These are phyloP conservation scores for Danaus plexippus DNA, from an alignment of 1,140 invertebrate genomes.

Conservation along the genomic window DNA sequence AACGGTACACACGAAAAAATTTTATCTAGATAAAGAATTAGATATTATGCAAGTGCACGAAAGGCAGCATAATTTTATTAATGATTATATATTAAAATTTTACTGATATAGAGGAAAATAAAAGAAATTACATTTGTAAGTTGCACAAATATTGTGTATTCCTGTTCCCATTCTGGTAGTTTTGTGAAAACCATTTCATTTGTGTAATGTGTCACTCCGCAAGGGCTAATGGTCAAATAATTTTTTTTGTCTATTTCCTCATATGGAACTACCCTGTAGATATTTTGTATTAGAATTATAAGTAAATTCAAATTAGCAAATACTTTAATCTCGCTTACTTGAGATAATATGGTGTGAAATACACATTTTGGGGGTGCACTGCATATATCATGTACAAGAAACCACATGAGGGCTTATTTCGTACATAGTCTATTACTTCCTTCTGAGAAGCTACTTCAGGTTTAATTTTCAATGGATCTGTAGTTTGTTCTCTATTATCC, in stretches of 20 bases:
- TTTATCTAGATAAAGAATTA: conserved; percentile 72
- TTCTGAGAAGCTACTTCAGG: conserved; percentile 59
- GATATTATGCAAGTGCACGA: too few relatives aligned
- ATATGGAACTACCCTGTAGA: conserved; percentile 76
- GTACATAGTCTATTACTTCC: conserved; percentile 72
- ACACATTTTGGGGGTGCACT: conserved; percentile 76
- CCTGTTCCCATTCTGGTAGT: conserved; percentile 78
- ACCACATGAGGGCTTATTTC: conserved; percentile 62
- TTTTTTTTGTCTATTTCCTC: conserved; percentile 74
- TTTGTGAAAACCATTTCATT: conserved; percentile 79
- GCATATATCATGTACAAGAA: conserved; percentile 81
- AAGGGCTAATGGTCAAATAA: conserved; percentile 79
- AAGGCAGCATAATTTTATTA: too few relatives aligned
- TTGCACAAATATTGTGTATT: conserved; percentile 78
- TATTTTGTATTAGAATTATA: conserved; percentile 8
- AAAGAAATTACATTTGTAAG: conserved; percentile 71
- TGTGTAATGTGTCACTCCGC: conserved; percentile 79
- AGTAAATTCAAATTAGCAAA: conserved; percentile 4
- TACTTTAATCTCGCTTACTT: conserved; percentile 53
- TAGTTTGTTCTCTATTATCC: conserved; percentile 17
- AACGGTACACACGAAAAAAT: conserved; percentile 80
- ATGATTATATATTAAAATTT: conserved; percentile 18
- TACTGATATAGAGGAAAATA: conserved; percentile 9
- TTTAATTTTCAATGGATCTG: conserved; percentile 50
- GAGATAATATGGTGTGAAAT: conserved; percentile 79